Base-by-base conservation (phyloP, 1,140 invertebrate genomes). In the Hyles vespertilio region DNA sequence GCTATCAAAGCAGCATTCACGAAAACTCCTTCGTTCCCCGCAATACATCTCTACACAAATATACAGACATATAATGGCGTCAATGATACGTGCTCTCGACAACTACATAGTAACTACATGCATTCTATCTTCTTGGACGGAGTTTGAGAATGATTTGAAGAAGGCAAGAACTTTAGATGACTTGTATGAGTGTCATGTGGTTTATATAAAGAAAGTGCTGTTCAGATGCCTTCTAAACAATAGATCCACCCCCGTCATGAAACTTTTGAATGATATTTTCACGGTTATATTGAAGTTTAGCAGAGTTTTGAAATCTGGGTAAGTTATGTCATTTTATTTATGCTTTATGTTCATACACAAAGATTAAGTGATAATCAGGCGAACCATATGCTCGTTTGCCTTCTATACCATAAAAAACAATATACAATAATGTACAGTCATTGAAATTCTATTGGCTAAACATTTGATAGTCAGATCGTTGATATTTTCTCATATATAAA, bases 101-200 rank as follows among this genome's bases (percentile, higher is more conserved):
- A 94, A 92, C 77, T 94, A 95, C 74, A 87, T 95, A 46, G 92
- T 92, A 0, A 92, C 93, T 3, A 94, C 92, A 51, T 94, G 94
- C 5, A 84, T 95, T 3, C 91, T 93, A 46, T 89, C 90, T 1
- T 94, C 93, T 12, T 95, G 94, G 94, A 89, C 90, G 3, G 89
- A 92, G 48, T 94, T 95, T 55, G 92, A 94, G 70, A 91, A 91
- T 51, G 92, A 93, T 70, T 72, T 95, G 6, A 84, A 91, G 62
- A 88, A 89, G 46, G 92, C 92, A 0, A 84, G 89, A 5, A 93
- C 93, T 3, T 72, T 95, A 0, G 94, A 95, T 71, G 90, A 93
- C 54, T 81, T 95, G 33, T 94, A 95, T 65, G 82, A 90, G 8
- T 91, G 91, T 22, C 94, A 95, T 63, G 92, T 92, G 3, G 82